Conservation (phyloP, 1,140 invertebrate genomes). For the Zaprionus nigranus region DNA sequence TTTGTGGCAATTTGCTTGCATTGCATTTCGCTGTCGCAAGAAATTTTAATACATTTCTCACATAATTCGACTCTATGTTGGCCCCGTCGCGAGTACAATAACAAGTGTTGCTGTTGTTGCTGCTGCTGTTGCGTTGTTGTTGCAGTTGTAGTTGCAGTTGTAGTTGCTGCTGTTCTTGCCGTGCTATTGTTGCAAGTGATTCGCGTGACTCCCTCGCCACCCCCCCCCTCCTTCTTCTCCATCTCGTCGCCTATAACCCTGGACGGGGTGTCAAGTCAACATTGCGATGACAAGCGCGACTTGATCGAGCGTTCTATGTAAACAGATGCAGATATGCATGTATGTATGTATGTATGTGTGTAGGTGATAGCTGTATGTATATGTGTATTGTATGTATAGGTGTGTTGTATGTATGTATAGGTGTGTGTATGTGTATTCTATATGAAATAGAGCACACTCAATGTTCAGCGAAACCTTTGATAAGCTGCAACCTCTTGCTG, state of each 20-base stretch:
- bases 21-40: conserved; percentile 74
- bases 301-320: not conserved
- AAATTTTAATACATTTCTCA: conserved; percentile 76
- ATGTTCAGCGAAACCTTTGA: not conserved
- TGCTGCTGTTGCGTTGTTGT: no score
- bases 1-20: conserved; percentile 65
- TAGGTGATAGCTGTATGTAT: not conserved
- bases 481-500: not conserved
- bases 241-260: conserved; percentile 5
- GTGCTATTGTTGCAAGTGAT: conserved; percentile 32
- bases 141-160: conserved; percentile 19
- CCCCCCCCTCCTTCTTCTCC: no score
- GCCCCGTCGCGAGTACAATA: conserved; percentile 22
- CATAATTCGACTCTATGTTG: conserved; percentile 57
- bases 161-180: conserved; percentile 7
- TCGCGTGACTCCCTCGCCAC: not conserved
- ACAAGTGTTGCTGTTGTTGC: conserved; percentile 3
- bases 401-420: no score
- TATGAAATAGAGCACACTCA: no score
- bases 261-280: conserved; percentile 19
- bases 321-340: not conserved
- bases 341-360: not conserved
- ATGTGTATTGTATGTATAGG: not conserved
- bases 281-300: conserved; percentile 10
- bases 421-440: no score